Base-by-base conservation (phyloP, 2,888 invertebrate species). In the Oscheius sp. region DNA sequence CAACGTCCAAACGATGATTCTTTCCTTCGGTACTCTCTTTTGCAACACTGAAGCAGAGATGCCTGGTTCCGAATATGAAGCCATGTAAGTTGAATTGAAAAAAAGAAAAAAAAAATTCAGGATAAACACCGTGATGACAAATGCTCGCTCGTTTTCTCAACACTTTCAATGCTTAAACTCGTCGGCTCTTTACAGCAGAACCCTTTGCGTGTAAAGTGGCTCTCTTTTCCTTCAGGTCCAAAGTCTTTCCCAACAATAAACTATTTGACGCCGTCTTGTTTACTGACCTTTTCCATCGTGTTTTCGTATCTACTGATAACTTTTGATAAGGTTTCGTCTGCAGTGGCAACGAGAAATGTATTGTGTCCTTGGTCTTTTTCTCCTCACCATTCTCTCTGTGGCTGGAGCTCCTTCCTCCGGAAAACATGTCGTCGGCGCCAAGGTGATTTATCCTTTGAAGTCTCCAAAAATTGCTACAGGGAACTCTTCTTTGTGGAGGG, bases 151-250 rank as follows among this genome's bases (percentile, higher is more conserved):
- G 69, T 79, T 78, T 55, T 72, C 75, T 1, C 72, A 72, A 5
- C 73, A 74, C 31, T 79, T 78, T 53, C 70, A 75, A 23, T 79
- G 79, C 66, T 70, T 64, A 17, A 77, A 77, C 33, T 70, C 74
- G n/a, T 72, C 71, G 1, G 68, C 71, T 20, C 64, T 74, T 29
- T 76, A 50, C 64, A 76, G 73, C 48, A 71, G 76, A 12, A 64
- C 71, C 33, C 66, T 72, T 2, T 76, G 76, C 64, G 39, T 76
- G 4, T 76, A 52, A n/a, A n/a, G n/a, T n/a, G 55, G 17, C 20
- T 17, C 31, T 6, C 8, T 31, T 15, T 31, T 31, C 5, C 34
- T 17, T 55, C 55, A 55, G 55, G 55, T 55, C 55, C 55, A 34
- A 33, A 10, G 55, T 55, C 55, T 55, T 55, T 55, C 55, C 15